Conservation (phyloP, 2,888 invertebrate species). For the Perdita meconis region DNA sequence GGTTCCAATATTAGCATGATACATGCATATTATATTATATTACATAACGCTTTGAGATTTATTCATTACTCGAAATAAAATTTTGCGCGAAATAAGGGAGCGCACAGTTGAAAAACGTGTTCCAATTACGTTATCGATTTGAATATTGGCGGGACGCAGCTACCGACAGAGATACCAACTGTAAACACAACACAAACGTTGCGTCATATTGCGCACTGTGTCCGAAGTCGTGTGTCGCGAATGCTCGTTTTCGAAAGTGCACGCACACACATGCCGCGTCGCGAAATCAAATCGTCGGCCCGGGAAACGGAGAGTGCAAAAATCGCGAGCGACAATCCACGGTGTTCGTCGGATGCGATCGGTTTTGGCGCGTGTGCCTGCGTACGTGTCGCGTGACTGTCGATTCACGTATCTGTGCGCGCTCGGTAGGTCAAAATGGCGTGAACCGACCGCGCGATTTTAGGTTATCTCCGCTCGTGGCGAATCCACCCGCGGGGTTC, state of each 20-base stretch:
- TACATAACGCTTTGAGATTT: no score
- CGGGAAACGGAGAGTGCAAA: constrained; percentile 60
- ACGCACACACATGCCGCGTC: constrained; percentile 69
- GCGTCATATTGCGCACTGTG: constrained; percentile 80
- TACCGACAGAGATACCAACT: constrained; percentile 70
- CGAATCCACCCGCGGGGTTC: constrained; percentile 30
- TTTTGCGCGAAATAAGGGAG: no score
- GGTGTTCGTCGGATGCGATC: constrained; percentile 52
- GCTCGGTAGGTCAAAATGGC: constrained; percentile 81
- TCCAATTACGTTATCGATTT: constrained; percentile 46
- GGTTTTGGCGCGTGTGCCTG: constrained; percentile 53
- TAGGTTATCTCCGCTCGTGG: constrained; percentile 75
- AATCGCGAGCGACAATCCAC: constrained; percentile 44
- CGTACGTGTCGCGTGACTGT: constrained; percentile 68
- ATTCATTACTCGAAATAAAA: no score
- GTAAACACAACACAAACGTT: constrained; percentile 64
- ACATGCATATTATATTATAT: no score
- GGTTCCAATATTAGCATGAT: no score
- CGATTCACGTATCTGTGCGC: constrained; percentile 74
- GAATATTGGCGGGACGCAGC: constrained; percentile 66
- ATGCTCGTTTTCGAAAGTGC: constrained; percentile 68
- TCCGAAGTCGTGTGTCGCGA: constrained; percentile 68
- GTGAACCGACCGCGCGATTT: constrained; percentile 73
- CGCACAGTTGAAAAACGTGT: no score
- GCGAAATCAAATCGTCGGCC: constrained; percentile 61